phyloP scores from a whole-genome alignment of 2,113 vertebrate species.

The Calypte anna region DNA sequence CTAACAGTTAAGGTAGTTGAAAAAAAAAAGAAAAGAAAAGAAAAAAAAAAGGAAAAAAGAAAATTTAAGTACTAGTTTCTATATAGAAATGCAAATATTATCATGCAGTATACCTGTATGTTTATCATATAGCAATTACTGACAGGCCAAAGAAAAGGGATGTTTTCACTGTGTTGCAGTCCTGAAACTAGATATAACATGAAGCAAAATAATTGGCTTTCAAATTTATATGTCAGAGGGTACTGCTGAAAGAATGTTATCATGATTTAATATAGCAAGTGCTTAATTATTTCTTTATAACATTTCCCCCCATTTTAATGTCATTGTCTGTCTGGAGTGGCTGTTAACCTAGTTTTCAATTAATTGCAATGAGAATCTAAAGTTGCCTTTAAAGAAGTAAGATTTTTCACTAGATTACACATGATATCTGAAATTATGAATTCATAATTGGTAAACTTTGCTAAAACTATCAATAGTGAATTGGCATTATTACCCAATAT shows the following conservation, averaged over 20 bases:
- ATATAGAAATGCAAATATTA: conserved; percentile 71
- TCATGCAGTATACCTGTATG: background rate
- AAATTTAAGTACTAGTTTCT: conserved; percentile 73
- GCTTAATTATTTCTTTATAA: conserved; percentile 61
- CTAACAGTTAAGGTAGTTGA: conserved; percentile 72
- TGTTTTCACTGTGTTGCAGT: conserved; percentile 21
- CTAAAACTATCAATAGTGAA: background rate
- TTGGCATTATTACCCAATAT: background rate
- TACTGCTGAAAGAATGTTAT: conserved; percentile 40
- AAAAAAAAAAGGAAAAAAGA: conserved; percentile 31
- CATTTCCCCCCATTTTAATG: conserved; percentile 9
- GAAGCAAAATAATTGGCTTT: conserved; percentile 22
- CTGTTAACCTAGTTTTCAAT: conserved; percentile 82
- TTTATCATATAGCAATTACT: conserved; percentile 64
- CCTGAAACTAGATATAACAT: background rate
- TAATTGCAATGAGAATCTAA: conserved; percentile 78
- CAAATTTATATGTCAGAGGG: conserved; percentile 17
- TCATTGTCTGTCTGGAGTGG: conserved; percentile 55
- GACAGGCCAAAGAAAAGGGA: conserved; percentile 41
- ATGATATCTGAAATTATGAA: conserved; percentile 38
- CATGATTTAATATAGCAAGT: conserved; percentile 1
- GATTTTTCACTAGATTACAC: conserved; percentile 45
- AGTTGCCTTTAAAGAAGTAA: conserved; percentile 62
- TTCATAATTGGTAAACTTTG: background rate
- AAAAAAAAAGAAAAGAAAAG: background rate